Evolutionary conservation across 2,888 invertebrate genomes (phyloP), one percentile per base, ranked within the genome.

Genomic region (Polyommatus iphigenia): DNA sequence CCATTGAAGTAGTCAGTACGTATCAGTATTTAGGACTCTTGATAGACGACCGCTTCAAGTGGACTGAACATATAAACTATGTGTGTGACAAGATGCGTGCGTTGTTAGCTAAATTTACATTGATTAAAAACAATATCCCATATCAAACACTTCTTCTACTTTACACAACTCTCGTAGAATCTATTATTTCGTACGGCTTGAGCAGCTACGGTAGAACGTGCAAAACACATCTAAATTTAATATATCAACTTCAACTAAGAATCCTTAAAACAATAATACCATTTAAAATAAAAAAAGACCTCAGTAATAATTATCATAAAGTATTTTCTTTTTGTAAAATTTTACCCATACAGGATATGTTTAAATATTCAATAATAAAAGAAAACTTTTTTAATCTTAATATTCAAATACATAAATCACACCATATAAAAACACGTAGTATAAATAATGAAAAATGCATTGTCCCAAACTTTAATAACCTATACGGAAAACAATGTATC

Each of bases 201-300:
- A 57, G n/a, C n/a, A 57, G 57, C n/a, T 57, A 18, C n/a, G 57
- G 57, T 15, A 57, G 57, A 57, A 57, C n/a, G 6, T n/a, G 57
- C 57, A 57, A n/a, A 57, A 57, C 57, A n/a, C 57, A 57, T n/a
- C n/a, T 18, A 0, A 57, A 57, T n/a, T n/a, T n/a, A 6, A 57
- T 57, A 57, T 57, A 57, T 15, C 57, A 57, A n/a, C n/a, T 57
- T 57, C 57, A 57, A 57, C n/a, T 57, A 57, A 50, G 50, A 50
- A 50, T 50, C 3, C 50, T 50, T 15, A 50, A 50, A 15, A 50
- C 15, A 50, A 50, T 57, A n/a, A 57, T 57, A 57, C 57, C 57
- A 18, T 5, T 18, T n/a, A 57, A n/a, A 15, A 57, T 57, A n/a
- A 57, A n/a, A 57, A 57, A 57, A 3, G 57, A 5, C 2, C 57